Percentiles rank a stretch among this genome's conserved stretches.
Conservation (phyloP, 2,113 vertebrate genomes). For the Micronycteris hirsuta region DNA sequence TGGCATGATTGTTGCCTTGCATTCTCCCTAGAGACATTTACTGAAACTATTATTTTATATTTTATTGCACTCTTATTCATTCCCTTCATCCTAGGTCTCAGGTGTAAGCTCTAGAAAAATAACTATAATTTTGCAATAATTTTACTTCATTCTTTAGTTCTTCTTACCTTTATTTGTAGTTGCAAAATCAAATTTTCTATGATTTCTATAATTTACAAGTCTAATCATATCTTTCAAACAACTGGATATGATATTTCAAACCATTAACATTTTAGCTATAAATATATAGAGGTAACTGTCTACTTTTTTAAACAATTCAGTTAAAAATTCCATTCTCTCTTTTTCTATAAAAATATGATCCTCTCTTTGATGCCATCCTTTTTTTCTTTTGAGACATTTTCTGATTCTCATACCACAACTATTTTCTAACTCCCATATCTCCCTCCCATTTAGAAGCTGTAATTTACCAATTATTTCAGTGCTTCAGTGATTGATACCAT, state of each 20-base stretch:
- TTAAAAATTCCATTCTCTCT: background rate
- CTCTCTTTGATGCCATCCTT: background rate
- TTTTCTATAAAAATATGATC: background rate
- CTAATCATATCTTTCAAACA: background rate
- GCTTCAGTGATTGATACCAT: background rate
- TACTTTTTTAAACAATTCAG: background rate
- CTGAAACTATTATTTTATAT: background rate
- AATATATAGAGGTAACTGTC: background rate
- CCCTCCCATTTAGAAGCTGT: background rate
- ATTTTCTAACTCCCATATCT: background rate
- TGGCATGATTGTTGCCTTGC: background rate
- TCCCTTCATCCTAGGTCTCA: background rate
- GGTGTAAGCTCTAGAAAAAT: background rate
- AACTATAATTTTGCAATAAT: background rate
- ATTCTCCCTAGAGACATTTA: background rate
- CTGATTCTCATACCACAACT: rapidly evolving
- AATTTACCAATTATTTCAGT: background rate
- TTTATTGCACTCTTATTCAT: background rate
- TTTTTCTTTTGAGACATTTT: background rate
- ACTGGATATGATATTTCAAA: background rate
- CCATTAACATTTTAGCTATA: background rate
- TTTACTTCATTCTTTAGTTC: background rate
- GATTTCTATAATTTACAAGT: background rate
- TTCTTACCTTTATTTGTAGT: background rate
- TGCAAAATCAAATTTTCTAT: background rate